Evolutionary conservation across 2,888 invertebrate species (phyloP).

Genomic region (Drosophila tripunctata): DNA sequence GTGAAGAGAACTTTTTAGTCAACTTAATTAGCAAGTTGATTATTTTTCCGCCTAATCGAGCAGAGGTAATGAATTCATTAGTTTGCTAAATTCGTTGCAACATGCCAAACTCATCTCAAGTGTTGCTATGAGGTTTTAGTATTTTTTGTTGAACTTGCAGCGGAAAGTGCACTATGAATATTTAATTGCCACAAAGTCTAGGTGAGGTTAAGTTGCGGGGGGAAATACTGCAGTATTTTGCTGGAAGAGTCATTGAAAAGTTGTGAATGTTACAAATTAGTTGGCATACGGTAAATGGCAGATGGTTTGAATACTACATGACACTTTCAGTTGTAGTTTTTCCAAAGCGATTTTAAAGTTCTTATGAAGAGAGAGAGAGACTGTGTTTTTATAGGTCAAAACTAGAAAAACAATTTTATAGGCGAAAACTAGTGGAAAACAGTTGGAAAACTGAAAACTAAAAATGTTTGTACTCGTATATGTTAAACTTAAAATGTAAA

Average conservation of each 20-base stretch:
- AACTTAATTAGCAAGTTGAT: slow-evolving; percentile 79
- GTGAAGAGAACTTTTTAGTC: slow-evolving; percentile 51
- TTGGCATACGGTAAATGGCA: slow-evolving; percentile 40
- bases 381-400: neutral
- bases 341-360: neutral
- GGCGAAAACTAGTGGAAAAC: too few relatives aligned
- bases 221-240: slow-evolving; percentile 33
- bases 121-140: slow-evolving; percentile 30
- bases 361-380: too few relatives aligned
- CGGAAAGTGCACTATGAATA: slow-evolving; percentile 72
- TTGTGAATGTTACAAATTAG: slow-evolving; percentile 72
- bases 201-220: neutral
- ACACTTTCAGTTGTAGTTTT: slow-evolving; percentile 14
- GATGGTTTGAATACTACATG: slow-evolving; percentile 27
- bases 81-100: slow-evolving; percentile 3
- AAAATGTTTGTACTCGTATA: too few relatives aligned
- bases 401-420: neutral
- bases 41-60: slow-evolving; percentile 75
- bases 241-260: slow-evolving; percentile 61
- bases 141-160: slow-evolving; percentile 38
- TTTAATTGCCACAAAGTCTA: slow-evolving; percentile 64
- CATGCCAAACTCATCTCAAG: slow-evolving; percentile 2
- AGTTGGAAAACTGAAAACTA: too few relatives aligned
- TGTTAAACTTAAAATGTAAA: too few relatives aligned
- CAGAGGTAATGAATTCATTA: slow-evolving; percentile 70